Evolutionary conservation across 2,888 invertebrate genomes (phyloP).

Genomic region (Meganola albula): DNA sequence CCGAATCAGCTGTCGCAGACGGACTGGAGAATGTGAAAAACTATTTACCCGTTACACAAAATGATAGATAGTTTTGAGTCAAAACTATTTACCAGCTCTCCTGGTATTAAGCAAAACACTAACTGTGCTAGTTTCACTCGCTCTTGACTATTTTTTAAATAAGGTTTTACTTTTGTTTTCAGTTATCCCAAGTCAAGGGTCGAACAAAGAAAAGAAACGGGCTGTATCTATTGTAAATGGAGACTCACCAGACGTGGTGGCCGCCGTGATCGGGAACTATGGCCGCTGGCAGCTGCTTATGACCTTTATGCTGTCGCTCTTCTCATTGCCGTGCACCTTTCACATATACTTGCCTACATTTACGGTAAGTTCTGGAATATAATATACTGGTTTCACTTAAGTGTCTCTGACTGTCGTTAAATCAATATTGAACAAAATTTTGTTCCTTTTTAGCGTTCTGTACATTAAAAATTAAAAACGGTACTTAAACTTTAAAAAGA

Average conservation of each 20-base stretch:
- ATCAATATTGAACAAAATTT: too few relatives aligned
- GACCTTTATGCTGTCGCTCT: conserved; percentile 84
- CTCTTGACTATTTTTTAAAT: background rate
- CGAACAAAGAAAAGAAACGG: conserved; percentile 48
- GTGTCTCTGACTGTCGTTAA: too few relatives aligned
- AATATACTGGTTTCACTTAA: too few relatives aligned
- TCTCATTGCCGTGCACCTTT: conserved; percentile 89
- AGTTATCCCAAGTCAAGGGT: conserved; percentile 65
- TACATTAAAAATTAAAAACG: too few relatives aligned
- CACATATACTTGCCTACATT: conserved; percentile 88
- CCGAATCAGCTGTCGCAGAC: too few relatives aligned
- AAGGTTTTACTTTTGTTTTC: conserved; percentile 26
- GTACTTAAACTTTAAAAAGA: too few relatives aligned
- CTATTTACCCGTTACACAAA: conserved; percentile 12
- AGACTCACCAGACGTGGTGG: conserved; percentile 80
- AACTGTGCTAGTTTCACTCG: too few relatives aligned
- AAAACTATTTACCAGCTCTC: too few relatives aligned
- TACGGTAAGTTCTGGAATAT: conserved; percentile 80
- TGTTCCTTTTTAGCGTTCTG: too few relatives aligned
- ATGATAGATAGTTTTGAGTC: too few relatives aligned
- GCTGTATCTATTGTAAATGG: conserved; percentile 40
- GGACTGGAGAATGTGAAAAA: too few relatives aligned
- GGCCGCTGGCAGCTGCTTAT: conserved; percentile 87
- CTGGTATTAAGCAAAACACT: too few relatives aligned
- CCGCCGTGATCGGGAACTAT: conserved; percentile 83